Conservation (phyloP, 2,797 vertebrate species). For the Buceros bicornis region DNA sequence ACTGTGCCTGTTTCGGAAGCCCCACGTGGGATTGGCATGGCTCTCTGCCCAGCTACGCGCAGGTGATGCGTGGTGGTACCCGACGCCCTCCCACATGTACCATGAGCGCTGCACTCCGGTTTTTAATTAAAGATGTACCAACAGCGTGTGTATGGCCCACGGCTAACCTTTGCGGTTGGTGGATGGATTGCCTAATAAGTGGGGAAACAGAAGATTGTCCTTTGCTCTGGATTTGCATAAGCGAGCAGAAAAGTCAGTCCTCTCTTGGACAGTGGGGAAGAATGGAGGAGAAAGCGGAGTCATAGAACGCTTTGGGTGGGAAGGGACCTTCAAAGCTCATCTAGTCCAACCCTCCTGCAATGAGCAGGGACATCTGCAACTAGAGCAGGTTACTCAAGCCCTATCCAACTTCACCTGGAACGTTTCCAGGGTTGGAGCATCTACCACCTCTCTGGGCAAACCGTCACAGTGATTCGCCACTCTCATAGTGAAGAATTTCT, state of each 20-base stretch:
- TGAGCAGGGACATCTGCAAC: too few relatives aligned
- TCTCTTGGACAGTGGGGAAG: neutral
- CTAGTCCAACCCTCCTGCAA: too few relatives aligned
- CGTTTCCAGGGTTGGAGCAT: too few relatives aligned
- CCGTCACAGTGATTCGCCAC: too few relatives aligned
- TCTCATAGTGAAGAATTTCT: too few relatives aligned
- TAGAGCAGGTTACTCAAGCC: too few relatives aligned
- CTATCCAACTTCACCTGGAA: too few relatives aligned
- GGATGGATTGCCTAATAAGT: neutral
- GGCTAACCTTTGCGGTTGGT: neutral
- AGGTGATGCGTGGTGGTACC: neutral
- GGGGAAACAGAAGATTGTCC: neutral
- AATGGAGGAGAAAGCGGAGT: neutral
- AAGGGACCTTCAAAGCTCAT: too few relatives aligned
- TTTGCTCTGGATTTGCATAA: neutral
- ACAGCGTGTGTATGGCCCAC: fast-evolving
- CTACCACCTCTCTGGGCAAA: too few relatives aligned
- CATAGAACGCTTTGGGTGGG: too few relatives aligned
- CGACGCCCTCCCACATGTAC: fast-evolving
- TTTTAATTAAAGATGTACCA: neutral
- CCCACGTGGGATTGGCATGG: fast-evolving
- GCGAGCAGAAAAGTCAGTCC: neutral
- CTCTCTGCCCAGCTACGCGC: fast-evolving
- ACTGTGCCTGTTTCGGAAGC: neutral
- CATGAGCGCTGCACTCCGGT: fast-evolving